These are phyloP conservation scores for Linnaemya tessellans DNA, from an alignment of 2,888 invertebrate genomes.

Conservation along the genomic window DNA sequence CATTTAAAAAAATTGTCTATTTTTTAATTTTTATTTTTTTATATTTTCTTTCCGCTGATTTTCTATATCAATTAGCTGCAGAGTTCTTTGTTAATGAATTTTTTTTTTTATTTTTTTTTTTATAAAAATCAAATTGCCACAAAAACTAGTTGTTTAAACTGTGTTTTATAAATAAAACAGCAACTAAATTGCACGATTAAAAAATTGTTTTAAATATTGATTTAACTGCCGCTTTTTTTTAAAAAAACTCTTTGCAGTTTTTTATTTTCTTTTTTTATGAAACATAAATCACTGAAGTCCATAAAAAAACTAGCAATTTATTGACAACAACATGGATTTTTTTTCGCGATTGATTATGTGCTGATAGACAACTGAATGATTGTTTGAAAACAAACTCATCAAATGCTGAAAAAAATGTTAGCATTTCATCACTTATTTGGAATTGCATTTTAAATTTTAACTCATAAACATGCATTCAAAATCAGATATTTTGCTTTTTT, in stretches of 20 bases:
- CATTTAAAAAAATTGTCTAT: no score
- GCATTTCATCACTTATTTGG: no score
- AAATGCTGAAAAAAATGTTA: background rate
- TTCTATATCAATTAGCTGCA: no score
- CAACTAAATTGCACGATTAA: background rate
- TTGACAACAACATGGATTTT: slow-evolving; percentile 9
- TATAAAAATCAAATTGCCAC: background rate
- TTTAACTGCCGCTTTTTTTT: slow-evolving; percentile 31
- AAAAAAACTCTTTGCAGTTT: slow-evolving; percentile 5
- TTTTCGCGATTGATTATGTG: slow-evolving; percentile 18
- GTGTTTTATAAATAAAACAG: background rate
- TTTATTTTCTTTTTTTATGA: no score
- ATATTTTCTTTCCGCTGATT: no score
- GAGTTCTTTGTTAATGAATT: no score
- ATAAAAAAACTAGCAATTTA: slow-evolving; percentile 17
- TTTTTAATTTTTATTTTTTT: background rate
- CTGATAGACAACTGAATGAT: slow-evolving; percentile 47
- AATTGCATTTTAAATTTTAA: no score
- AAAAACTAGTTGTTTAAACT: background rate
- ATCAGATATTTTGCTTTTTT: no score
- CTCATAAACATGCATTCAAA: no score
- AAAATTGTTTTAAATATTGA: slow-evolving; percentile 1
- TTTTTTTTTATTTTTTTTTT: no score
- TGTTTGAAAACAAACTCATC: slow-evolving; percentile 46
- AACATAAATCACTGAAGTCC: slow-evolving; percentile 3